phyloP scores from a whole-genome alignment of 2,797 vertebrate genomes.

The Garrulus glandarius region DNA sequence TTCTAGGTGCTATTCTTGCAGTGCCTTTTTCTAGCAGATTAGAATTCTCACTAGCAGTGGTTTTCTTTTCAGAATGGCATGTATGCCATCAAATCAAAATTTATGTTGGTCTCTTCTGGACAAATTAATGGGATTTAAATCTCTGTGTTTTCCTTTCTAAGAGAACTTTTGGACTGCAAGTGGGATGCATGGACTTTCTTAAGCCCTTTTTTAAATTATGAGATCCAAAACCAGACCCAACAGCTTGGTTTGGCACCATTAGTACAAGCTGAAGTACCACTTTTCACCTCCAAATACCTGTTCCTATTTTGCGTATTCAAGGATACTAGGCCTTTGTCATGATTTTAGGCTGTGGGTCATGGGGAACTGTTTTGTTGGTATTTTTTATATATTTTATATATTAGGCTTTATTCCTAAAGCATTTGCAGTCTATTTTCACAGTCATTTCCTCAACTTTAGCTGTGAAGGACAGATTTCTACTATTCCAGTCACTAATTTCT shows the following conservation, averaged over 20 bases:
- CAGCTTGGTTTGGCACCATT: neutral
- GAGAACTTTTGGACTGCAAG: neutral
- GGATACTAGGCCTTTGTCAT: neutral
- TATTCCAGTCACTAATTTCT: neutral
- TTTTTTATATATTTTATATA: too few species aligned
- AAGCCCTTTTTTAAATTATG: accelerated
- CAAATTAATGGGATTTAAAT: neutral
- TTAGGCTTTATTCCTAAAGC: neutral
- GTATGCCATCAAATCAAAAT: neutral
- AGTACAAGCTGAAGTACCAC: neutral
- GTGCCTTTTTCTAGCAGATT: neutral
- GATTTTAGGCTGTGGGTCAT: neutral
- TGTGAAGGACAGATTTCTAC: neutral
- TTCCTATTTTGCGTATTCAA: neutral
- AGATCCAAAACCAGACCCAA: neutral
- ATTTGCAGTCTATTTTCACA: neutral
- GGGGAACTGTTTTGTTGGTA: neutral
- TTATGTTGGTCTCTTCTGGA: neutral
- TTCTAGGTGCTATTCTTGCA: neutral
- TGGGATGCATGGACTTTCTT: neutral
- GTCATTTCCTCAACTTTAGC: neutral
- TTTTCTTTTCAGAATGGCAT: neutral
- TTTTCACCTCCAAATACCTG: neutral
- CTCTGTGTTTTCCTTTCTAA: neutral
- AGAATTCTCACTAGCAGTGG: neutral